Evolutionary conservation across 1,140 invertebrate species (phyloP).

Genomic region (Steinernema feltiae): DNA sequence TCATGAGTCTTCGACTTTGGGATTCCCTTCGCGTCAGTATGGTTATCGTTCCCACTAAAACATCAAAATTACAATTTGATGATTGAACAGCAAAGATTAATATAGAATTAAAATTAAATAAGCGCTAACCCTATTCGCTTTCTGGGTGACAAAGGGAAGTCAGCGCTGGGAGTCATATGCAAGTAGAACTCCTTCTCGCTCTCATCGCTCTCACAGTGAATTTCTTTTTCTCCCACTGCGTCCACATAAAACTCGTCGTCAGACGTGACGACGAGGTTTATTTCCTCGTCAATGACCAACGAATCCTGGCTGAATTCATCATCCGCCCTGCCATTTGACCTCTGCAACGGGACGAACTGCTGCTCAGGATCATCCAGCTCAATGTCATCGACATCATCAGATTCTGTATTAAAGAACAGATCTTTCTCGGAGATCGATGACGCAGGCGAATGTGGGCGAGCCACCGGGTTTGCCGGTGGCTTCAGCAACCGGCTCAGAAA

Average conservation of each 20-base stretch:
- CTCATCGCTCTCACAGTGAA: not conserved
- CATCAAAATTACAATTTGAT: too few relatives aligned
- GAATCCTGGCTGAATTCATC: conserved; percentile 1
- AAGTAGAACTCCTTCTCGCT: not conserved
- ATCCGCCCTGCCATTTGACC: not conserved
- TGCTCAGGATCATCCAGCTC: too few relatives aligned
- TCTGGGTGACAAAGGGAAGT: too few relatives aligned
- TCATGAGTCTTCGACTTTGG: conserved; percentile 20
- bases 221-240: not conserved
- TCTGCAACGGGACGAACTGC: not conserved
- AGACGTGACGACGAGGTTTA: not conserved
- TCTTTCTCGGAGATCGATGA: not conserved
- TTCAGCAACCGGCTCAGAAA: not conserved
- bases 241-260: not conserved
- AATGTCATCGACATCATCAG: not conserved
- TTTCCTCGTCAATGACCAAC: not conserved
- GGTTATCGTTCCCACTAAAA: not conserved
- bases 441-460: not conserved
- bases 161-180: too few relatives aligned
- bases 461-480: not conserved
- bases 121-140: too few relatives aligned
- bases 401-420: not conserved
- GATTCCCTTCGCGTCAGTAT: not conserved
- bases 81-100: too few relatives aligned
- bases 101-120: too few relatives aligned